Evolutionary conservation across 1,140 invertebrate genomes (phyloP).

Genomic region (Tetramorium parvispinum): DNA sequence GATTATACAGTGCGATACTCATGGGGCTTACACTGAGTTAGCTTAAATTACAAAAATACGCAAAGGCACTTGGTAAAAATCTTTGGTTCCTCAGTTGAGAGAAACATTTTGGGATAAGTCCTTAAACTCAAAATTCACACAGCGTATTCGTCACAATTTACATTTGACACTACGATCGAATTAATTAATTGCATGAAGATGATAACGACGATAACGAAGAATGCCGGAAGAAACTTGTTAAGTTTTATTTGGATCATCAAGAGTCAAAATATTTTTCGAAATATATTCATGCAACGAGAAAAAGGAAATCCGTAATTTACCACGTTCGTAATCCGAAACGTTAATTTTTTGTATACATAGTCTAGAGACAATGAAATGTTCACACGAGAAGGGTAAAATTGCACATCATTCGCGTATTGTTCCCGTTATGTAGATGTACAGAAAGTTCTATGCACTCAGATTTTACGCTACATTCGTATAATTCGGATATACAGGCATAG

Average conservation of each 20-base stretch:
- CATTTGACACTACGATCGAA: slow-evolving; percentile 11
- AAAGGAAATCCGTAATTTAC: slow-evolving; percentile 21
- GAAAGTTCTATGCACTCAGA: slow-evolving; percentile 1
- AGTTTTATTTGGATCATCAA: slow-evolving; percentile 16
- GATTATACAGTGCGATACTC: slow-evolving; percentile 53
- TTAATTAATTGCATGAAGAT: slow-evolving; percentile 33
- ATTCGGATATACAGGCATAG: slow-evolving; percentile 69
- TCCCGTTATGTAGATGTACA: slow-evolving; percentile 22
- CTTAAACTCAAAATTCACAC: slow-evolving; percentile 11
- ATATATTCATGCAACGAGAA: not conserved
- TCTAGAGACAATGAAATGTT: slow-evolving; percentile 34
- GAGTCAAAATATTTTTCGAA: slow-evolving; percentile 5
- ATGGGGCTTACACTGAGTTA: slow-evolving; percentile 70
- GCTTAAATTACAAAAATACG: slow-evolving; percentile 78
- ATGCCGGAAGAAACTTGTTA: not conserved
- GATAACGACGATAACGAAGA: slow-evolving; percentile 23
- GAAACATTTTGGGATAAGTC: slow-evolving; percentile 41
- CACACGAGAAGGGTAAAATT: not conserved
- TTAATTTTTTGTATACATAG: slow-evolving; percentile 20
- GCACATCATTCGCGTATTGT: slow-evolving; percentile 26
- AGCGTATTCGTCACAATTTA: slow-evolving; percentile 23
- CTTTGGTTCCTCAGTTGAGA: slow-evolving; percentile 45
- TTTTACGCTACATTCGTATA: slow-evolving; percentile 46
- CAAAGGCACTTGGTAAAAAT: slow-evolving; percentile 78
- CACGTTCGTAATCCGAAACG: slow-evolving; percentile 12